Conservation (phyloP, 1,140 invertebrate species). For the Ceratosolen fusciceps region DNA sequence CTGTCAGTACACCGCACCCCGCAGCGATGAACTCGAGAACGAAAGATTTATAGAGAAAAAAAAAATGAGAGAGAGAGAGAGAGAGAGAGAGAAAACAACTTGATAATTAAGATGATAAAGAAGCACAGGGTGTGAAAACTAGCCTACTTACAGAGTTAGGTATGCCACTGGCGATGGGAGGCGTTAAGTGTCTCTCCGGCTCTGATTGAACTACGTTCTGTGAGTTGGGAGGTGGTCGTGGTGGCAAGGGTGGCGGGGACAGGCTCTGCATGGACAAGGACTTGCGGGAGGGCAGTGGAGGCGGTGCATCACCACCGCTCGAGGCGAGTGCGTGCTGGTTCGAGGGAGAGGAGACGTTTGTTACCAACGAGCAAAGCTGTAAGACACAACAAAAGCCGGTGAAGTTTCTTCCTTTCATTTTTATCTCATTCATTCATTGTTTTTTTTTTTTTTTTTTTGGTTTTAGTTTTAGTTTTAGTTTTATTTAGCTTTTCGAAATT, state of each 20-base stretch:
- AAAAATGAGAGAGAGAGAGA: not conserved
- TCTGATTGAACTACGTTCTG: conserved; percentile 67
- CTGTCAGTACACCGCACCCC: conserved; percentile 18
- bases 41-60: not conserved
- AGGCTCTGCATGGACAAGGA: conserved; percentile 70
- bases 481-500: no score
- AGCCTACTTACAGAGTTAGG: conserved; percentile 71
- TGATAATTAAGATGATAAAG: conserved; percentile 11
- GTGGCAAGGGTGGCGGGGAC: conserved; percentile 69
- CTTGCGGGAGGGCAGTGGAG: conserved; percentile 76
- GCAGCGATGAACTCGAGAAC: not conserved
- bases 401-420: conserved; percentile 48
- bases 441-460: not conserved
- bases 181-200: conserved; percentile 72
- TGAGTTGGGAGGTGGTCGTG: conserved; percentile 67
- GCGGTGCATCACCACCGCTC: conserved; percentile 68
- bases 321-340: conserved; percentile 65
- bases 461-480: no score
- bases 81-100: not conserved
- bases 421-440: no score
- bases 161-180: conserved; percentile 69
- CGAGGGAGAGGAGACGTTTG: conserved; percentile 67
- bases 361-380: conserved; percentile 73
- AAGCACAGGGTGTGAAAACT: conserved; percentile 34
- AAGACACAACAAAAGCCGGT: conserved; percentile 70